These are phyloP conservation scores for Griposia aprilina DNA, from an alignment of 2,888 invertebrate species.

Conservation along the genomic window DNA sequence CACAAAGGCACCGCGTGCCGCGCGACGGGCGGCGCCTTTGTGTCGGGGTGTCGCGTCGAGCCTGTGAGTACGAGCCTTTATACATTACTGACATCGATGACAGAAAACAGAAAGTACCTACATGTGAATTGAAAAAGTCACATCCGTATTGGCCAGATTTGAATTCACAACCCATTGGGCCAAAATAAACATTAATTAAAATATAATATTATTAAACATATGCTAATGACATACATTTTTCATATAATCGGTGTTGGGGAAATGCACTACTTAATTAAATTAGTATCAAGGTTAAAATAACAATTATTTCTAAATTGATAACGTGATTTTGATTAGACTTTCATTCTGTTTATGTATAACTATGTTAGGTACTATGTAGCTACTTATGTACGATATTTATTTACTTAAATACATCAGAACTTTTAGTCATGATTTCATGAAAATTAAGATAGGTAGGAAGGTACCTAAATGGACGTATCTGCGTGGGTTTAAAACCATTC, in stretches of 20 bases:
- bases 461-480: too few relatives aligned
- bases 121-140: not conserved
- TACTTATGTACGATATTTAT: too few relatives aligned
- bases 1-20: too few relatives aligned
- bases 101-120: not conserved
- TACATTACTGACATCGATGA: too few relatives aligned
- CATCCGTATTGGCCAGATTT: not conserved
- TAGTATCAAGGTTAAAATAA: conserved; percentile 43
- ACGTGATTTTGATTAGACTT: not conserved
- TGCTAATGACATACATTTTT: conserved; percentile 13
- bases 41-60: too few relatives aligned
- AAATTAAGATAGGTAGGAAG: too few relatives aligned
- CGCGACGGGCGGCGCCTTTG: too few relatives aligned
- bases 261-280: conserved; percentile 35
- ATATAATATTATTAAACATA: conserved; percentile 24
- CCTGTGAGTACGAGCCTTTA: too few relatives aligned
- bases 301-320: conserved; percentile 34
- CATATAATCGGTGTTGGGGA: conserved; percentile 2
- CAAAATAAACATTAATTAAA: not conserved
- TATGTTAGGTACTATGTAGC: not conserved
- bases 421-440: too few relatives aligned
- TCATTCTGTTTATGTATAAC: conserved; percentile 1
- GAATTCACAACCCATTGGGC: not conserved
- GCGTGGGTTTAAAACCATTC: too few relatives aligned
- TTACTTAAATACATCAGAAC: too few relatives aligned